Base-by-base conservation (phyloP, 1,140 invertebrate genomes). In the Eupristina koningsbergeri region DNA sequence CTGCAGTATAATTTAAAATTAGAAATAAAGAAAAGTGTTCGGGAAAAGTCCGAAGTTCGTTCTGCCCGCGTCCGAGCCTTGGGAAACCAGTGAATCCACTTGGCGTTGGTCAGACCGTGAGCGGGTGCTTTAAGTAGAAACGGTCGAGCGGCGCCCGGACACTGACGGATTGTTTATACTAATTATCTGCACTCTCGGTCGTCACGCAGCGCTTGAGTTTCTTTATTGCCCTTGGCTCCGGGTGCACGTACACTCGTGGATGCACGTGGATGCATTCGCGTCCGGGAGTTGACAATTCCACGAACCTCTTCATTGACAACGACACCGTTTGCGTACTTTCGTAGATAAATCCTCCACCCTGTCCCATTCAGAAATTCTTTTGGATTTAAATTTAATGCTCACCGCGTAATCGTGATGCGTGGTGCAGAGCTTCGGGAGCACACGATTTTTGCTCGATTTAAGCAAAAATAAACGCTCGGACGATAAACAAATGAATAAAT, bases 111-210 rank as follows among this genome's bases (percentile, higher is more conserved):
- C 64, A 63, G 74, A 36, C 74, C 53, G 53, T 8, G 41, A 39
- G 26, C 39, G 15, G 15, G 71, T 61, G 19, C 22, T 74, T 58
- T 41, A 74, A 79, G 47, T 84, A 75, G 83, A 75, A 80, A 74
- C 73, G 78, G 29, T 81, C 64, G 84, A 77, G 63, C 78, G 17
- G 39, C 73, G 69, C 13, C 17, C 78, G 77, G 58, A 71, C 75
- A 78, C 36, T 78, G 75, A 31, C 47, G 9, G 2, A 58, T 64
- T 34, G 71, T 45, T 61, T 39, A 67, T 29, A 34, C 53, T 73
- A 75, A 75, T 81, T 63, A 31, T 63, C 50, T 50, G 34, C 39
- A 17, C 45, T 34, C 8, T 19, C 29, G 17, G 3, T 9, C 17
- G 41, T 50, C 41, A 19, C 19, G 63, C 63, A n/a, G n/a, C 22